phyloP scores from a whole-genome alignment of 2,113 vertebrate genomes.

The Neofelis nebulosa region DNA sequence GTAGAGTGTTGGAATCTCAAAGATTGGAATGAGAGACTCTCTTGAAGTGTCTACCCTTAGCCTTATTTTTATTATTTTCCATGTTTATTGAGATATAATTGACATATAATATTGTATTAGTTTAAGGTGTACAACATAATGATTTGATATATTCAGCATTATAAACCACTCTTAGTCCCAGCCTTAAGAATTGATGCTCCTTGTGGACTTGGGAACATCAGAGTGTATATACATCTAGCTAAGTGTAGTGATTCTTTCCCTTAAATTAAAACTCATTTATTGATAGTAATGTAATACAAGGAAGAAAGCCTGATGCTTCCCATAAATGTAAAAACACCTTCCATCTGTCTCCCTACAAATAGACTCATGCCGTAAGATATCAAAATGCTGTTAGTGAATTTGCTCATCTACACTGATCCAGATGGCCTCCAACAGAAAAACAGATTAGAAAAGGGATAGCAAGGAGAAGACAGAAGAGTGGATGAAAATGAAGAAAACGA shows the following conservation, averaged over 20 bases:
- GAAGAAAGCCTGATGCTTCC: constrained; percentile 39
- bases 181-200: neutral
- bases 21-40: constrained; percentile 6
- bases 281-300: constrained; percentile 27
- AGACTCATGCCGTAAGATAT: constrained; percentile 4
- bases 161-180: neutral
- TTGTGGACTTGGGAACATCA: neutral
- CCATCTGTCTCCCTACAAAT: constrained; percentile 36
- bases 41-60: neutral
- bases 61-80: constrained; percentile 18
- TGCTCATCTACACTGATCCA: neutral
- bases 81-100: neutral
- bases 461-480: neutral
- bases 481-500: neutral
- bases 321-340: constrained; percentile 52
- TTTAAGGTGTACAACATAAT: neutral
- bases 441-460: neutral
- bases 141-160: neutral
- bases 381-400: neutral
- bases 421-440: neutral
- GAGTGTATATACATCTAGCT: neutral
- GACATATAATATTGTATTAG: neutral
- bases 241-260: neutral
- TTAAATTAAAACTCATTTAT: constrained; percentile 38
- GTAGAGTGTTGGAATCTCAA: neutral